Base-by-base conservation (phyloP, 1,140 invertebrate genomes). In the Papilio polyxenes region DNA sequence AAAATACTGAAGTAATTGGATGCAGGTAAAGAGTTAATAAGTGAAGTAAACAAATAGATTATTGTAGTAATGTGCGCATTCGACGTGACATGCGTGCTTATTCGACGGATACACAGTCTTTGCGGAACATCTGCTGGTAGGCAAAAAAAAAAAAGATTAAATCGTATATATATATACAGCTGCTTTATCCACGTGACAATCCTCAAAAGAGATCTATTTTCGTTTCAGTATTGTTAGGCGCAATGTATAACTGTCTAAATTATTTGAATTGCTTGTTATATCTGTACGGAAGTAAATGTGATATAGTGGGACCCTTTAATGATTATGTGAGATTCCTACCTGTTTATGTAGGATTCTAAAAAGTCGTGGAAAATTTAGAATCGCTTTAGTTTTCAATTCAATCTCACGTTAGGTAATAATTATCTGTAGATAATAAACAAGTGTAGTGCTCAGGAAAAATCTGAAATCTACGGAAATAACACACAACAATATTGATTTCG, bases 41-140 rank as follows among this genome's bases (percentile, higher is more conserved):
- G 65, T 40, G 65, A 72, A 59, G 77, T 62, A 59, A 80, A 69
- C 56, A 80, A 80, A 49, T 48, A 80, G 69, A 80, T 40, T 62
- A 79, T 69, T 15, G 59, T 20, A 17, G 56, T 62, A 80, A 59
- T 9, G 49, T 76, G 56, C 59, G 77, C 77, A 80, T 69, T 62
- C 56, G 37, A 65, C 75, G 48, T 51, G 49, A 56, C 77, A 11
- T 59, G 51, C 49, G 20, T 59, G 51, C 37, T 10, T 48, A 31
- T 78, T 31, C 40, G 31, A 80, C 77, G 17, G 37, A 15, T 44
- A 65, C 77, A 79, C 77, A 79, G 48, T 80, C 56, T 65, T 80
- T 48, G 77, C 77, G 56, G 20, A 80, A 80, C 77, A 80, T 80
- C 77, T 80, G 77, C 77, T 65, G 48, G 51, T 65, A 65, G 51